Base-by-base conservation (phyloP, 2,113 vertebrate species). In the Accipiter cooperii region DNA sequence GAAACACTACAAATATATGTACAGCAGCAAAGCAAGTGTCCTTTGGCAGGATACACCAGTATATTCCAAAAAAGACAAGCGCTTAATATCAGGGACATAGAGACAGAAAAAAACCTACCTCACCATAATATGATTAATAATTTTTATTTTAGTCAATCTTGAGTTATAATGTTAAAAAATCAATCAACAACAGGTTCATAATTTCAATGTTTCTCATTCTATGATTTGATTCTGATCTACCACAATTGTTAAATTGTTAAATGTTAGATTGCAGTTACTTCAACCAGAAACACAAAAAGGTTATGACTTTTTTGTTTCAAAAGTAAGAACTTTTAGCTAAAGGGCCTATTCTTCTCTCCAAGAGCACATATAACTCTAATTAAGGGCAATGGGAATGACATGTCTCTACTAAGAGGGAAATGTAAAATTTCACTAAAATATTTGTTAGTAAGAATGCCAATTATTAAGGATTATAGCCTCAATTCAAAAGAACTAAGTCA, bases 351-450 rank as follows among this genome's bases (percentile, higher is more conserved):
- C 87, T 91, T 87, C 84, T 92, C 58, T 93, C 87, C 93, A 92
- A 97, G 80, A 91, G 75, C 91, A 89, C 61, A 60, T 90, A 60
- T 73, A 97, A 80, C 44, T 89, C n/a, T 96, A 97, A 96, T 97
- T 95, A 98, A 94, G 89, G 87, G 58, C 87, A 97, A 97, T 74
- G 87, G 64, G 61, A 95, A 85, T 92, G 95, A 93, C 93, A 89
- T 76, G 26, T 38, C 40, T 92, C 36, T 83, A 85, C 22, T 80
- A 51, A 91, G 38, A 93, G 28, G 17, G 84, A 92, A 91, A 97
- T 17, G 10, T 42, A 95, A 85, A 85, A 88, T 95, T 95, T 91
- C 57, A 78, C 65, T 91, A 77, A 89, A 96, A 87, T 96, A 87
- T 87, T 93, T 95, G 69, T 93, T 85, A 60, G 19, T 19, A 94